Base-by-base conservation (phyloP, 2,797 vertebrate genomes). In the Gallinago nigripennis region DNA sequence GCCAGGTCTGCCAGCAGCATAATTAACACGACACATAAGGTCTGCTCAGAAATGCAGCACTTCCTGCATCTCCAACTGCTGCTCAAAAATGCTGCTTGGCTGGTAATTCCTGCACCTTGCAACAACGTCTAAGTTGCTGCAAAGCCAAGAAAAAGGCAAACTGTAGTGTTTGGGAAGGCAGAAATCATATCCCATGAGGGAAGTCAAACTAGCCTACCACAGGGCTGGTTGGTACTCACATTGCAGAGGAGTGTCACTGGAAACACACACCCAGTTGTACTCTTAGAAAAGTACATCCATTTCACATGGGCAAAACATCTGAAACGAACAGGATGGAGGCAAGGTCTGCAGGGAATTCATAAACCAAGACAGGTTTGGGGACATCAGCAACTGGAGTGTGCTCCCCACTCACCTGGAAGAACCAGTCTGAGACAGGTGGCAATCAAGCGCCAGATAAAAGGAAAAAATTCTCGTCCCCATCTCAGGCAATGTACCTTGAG, bases 231-330 rank as follows among this genome's bases (percentile, higher is more conserved):
- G 28, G 37, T 71, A 57, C 35, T 89, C 37, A 11, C 1, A 3
- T 9, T 69, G 24, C 31, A 70, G 30, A 88, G 30, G 35, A 3
- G 0, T 8, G 4, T 46, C 69, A 64, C 78, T 64, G 50, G 48
- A 90, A 77, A 80, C 53, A 46, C 0, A 6, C 41, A 35, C 12
- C n/a, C 35, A 48, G 46, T 13, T 0, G 0, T 43, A 28, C 12
- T 60, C 61, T 88, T 45, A 75, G 6, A 61, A 89, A 90, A 90
- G 4, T 39, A 50, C 43, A n/a, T n/a, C 64, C 3, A 0, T 56
- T 83, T 83, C 86, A 78, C 23, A 3, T 18, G 20, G 35, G 24
- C 72, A 78, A 65, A 92, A 53, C 18, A 45, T 7, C 28, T 41
- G 19, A 77, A 78, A 71, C 12, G 31, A 37, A 86, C 68, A 45